Evolutionary conservation across 2,113 vertebrate genomes (phyloP).

Genomic region (Epinephelus fuscoguttatus): DNA sequence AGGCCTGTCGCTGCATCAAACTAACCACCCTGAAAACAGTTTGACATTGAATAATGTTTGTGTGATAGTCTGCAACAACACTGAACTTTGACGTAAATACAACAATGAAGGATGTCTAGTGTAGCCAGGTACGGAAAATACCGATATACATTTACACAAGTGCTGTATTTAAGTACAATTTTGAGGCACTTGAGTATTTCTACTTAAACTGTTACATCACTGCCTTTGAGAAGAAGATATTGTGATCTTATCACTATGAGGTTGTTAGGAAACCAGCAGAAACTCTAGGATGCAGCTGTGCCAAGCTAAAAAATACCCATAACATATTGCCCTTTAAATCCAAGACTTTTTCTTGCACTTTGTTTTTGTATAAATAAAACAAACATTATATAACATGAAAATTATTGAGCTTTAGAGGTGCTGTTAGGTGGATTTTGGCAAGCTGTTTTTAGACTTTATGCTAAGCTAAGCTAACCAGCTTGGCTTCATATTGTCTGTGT

Average conservation of each 20-base stretch:
- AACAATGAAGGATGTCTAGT: background rate
- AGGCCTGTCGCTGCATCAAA: constrained; percentile 18
- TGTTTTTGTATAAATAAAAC: too few relatives aligned
- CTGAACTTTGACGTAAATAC: background rate
- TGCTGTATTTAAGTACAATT: background rate
- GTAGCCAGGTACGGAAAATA: background rate
- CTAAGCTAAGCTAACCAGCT: background rate
- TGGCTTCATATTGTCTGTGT: background rate
- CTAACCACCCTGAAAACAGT: constrained; percentile 27
- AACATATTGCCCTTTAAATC: too few relatives aligned
- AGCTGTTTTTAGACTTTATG: background rate
- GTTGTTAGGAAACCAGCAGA: too few relatives aligned
- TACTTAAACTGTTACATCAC: background rate
- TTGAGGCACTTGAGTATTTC: background rate
- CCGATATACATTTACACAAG: background rate
- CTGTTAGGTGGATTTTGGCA: background rate
- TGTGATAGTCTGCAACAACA: background rate
- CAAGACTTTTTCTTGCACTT: too few relatives aligned
- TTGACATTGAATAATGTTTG: constrained; percentile 19
- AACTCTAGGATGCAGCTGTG: too few relatives aligned
- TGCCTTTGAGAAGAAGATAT: background rate
- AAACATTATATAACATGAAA: too few relatives aligned
- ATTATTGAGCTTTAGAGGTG: background rate
- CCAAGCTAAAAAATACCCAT: too few relatives aligned
- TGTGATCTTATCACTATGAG: too few relatives aligned